Conservation (phyloP, 2,888 invertebrate genomes). For the Stenoptilia bipunctidactyla region DNA sequence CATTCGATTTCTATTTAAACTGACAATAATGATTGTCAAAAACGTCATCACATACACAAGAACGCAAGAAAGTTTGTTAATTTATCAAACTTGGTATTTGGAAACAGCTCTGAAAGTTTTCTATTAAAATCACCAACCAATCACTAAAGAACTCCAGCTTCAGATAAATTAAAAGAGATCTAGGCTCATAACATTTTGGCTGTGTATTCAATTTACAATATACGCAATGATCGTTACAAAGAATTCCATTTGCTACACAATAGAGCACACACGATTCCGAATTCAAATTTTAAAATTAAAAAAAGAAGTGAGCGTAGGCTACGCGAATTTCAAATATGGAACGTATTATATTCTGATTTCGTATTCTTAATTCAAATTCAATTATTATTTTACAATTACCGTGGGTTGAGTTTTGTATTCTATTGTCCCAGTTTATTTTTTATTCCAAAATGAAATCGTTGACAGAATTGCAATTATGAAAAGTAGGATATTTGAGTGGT, state of each 20-base stretch:
- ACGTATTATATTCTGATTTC: slow-evolving; percentile 56
- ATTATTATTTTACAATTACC: slow-evolving; percentile 63
- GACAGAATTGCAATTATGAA: slow-evolving; percentile 1
- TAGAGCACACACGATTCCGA: slow-evolving; percentile 63
- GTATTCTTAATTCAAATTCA: slow-evolving; percentile 59
- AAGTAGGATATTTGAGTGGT: no score
- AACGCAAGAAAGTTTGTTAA: no score
- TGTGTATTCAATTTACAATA: slow-evolving; percentile 11
- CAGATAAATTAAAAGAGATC: slow-evolving; percentile 8
- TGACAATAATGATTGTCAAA: neutral
- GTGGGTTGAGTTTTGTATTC: slow-evolving; percentile 31
- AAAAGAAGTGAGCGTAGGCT: slow-evolving; percentile 42
- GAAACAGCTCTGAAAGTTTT: neutral
- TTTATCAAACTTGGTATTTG: neutral
- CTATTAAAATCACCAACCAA: slow-evolving; percentile 3
- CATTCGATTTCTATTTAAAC: no score
- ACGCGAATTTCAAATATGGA: slow-evolving; percentile 57
- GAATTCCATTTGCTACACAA: slow-evolving; percentile 62
- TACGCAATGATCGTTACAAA: slow-evolving; percentile 42
- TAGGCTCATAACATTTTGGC: slow-evolving; percentile 27
- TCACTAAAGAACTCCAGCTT: neutral
- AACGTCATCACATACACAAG: no score
- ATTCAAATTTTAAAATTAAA: slow-evolving; percentile 51
- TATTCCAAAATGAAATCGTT: slow-evolving; percentile 11
- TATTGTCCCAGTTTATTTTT: slow-evolving; percentile 47